Conservation (phyloP, 2,888 invertebrate genomes). For the Andrena bicolor region DNA sequence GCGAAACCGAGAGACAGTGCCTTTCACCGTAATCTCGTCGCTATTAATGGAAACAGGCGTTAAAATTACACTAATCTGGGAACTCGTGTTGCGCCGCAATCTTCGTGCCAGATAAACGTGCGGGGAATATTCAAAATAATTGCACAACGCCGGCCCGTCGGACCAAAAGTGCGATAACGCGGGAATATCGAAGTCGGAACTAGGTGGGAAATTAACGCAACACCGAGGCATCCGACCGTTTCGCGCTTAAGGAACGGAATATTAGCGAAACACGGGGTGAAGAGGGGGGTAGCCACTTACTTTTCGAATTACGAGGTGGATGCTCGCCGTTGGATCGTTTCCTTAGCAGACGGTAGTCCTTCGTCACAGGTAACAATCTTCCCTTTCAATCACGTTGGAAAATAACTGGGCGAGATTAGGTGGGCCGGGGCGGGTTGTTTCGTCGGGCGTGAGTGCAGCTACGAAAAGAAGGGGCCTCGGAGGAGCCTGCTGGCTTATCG, state of each 20-base stretch:
- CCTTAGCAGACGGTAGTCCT: neutral
- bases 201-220: neutral
- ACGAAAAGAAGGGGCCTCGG: neutral
- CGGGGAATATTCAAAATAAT: neutral
- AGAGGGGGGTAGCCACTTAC: slow-evolving; percentile 23
- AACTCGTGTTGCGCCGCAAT: neutral
- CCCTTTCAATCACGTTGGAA: neutral
- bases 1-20: neutral
- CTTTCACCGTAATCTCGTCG: slow-evolving; percentile 4
- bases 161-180: neutral
- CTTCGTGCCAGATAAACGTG: neutral
- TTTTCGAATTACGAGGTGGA: neutral
- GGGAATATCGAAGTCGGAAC: slow-evolving; percentile 1
- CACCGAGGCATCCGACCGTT: neutral
- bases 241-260: neutral
- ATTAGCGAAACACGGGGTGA: neutral
- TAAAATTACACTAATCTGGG: slow-evolving; percentile 11
- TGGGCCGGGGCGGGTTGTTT: neutral
- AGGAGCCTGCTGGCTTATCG: slow-evolving; percentile 14
- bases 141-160: neutral
- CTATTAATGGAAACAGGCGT: slow-evolving; percentile 1
- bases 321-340: too few relatives aligned
- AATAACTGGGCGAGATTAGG: neutral
- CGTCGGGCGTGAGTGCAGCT: neutral
- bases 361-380: slow-evolving; percentile 18